Percentiles rank a stretch among this genome's conserved stretches.
These are phyloP conservation scores for Paraplagusia blochii DNA, from an alignment of 2,113 vertebrate genomes.

Conservation along the genomic window DNA sequence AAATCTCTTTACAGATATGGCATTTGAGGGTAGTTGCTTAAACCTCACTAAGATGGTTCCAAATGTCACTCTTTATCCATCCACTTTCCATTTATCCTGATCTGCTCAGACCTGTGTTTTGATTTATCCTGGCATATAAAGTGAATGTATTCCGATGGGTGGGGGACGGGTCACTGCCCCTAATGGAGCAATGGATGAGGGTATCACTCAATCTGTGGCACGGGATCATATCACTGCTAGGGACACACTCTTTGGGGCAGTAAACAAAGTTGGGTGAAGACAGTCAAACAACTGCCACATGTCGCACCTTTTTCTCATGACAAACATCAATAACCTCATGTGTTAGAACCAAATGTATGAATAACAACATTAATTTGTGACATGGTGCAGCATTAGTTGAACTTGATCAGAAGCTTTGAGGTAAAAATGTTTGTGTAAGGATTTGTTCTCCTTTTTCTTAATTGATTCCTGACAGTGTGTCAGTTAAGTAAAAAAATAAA, in stretches of 20 bases:
- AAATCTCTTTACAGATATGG: not conserved
- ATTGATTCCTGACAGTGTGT: too few species aligned
- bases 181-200: not conserved
- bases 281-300: not conserved
- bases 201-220: not conserved
- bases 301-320: not conserved
- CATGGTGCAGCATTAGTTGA: not conserved
- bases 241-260: not conserved
- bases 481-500: not conserved
- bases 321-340: not conserved
- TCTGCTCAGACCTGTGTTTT: not conserved
- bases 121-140: slow-evolving; percentile 1
- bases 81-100: slow-evolving; percentile 1
- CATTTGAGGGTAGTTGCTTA: not conserved
- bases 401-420: not conserved
- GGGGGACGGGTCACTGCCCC: not conserved
- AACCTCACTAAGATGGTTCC: not conserved
- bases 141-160: not conserved
- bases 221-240: not conserved
- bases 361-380: not conserved
- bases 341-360: not conserved
- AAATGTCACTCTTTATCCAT: not conserved
- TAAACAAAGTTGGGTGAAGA: not conserved
- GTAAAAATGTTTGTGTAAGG: not conserved
- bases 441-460: not conserved